These are phyloP conservation scores for Sebastes taczanowskii DNA, from an alignment of 2,797 vertebrate genomes.

Conservation along the genomic window DNA sequence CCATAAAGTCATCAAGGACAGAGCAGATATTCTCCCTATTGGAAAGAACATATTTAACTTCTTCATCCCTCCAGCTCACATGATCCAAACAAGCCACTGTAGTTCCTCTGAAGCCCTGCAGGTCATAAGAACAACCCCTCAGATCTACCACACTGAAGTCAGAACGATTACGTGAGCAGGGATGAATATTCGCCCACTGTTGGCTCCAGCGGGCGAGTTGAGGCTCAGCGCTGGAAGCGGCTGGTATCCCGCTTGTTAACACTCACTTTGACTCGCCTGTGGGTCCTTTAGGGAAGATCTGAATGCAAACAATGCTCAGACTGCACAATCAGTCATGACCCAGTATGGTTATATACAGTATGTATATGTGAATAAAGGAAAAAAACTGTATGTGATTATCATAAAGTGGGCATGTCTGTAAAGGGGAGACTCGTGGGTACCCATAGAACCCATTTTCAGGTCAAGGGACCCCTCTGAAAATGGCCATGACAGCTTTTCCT, in stretches of 20 bases:
- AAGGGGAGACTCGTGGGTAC: too few relatives aligned
- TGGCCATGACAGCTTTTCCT: too few relatives aligned
- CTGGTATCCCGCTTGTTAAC: constrained; percentile 66
- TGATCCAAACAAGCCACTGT: constrained; percentile 53
- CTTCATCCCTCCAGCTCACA: constrained; percentile 39
- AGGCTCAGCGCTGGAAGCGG: constrained; percentile 48
- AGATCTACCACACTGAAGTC: constrained; percentile 62
- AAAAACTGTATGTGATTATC: too few relatives aligned
- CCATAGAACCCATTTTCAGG: too few relatives aligned
- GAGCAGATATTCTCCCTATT: constrained; percentile 12
- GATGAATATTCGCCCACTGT: constrained; percentile 69
- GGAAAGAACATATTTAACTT: constrained; percentile 8
- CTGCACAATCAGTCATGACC: constrained; percentile 31
- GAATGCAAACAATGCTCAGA: constrained; percentile 53
- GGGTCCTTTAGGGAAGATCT: constrained; percentile 59
- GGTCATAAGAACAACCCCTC: constrained; percentile 65
- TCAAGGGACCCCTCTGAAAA: too few relatives aligned
- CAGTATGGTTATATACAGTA: background rate
- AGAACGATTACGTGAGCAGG: constrained; percentile 64
- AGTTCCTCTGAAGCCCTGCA: constrained; percentile 50
- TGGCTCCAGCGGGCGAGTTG: constrained; percentile 45
- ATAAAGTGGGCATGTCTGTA: too few relatives aligned
- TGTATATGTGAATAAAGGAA: background rate
- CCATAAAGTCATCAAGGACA: constrained; percentile 26
- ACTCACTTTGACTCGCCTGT: constrained; percentile 65